phyloP scores from a whole-genome alignment of 1,140 invertebrate species.

The Dreissena polymorpha region DNA sequence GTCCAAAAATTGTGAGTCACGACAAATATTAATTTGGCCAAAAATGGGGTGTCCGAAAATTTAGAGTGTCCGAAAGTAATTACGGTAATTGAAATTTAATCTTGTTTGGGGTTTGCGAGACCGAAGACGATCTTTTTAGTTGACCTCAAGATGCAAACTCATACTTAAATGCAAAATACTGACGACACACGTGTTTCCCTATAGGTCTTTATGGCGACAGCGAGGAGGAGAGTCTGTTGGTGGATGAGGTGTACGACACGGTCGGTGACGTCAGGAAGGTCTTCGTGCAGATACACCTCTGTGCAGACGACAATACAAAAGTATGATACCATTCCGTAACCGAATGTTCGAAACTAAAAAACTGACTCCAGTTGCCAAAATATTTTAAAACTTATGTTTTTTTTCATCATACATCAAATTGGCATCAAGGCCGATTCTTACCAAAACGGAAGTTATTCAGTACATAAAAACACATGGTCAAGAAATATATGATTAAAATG shows the following conservation, averaged over 20 bases:
- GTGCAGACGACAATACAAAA: constrained; percentile 8
- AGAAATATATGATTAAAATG: too few relatives aligned
- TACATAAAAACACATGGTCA: too few relatives aligned
- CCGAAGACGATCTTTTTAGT: not conserved
- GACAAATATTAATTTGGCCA: not conserved
- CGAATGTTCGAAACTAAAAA: too few relatives aligned
- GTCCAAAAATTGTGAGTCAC: too few relatives aligned
- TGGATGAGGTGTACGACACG: constrained; percentile 40
- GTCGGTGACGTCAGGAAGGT: constrained; percentile 29
- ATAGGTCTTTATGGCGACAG: constrained; percentile 6
- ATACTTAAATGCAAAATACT: not conserved
- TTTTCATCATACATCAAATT: too few relatives aligned
- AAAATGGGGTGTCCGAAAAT: not conserved
- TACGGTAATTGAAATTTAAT: not conserved
- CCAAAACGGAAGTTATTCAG: too few relatives aligned
- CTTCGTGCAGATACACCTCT: constrained; percentile 17
- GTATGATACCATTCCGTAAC: not conserved
- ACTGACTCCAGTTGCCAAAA: too few relatives aligned
- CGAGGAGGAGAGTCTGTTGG: constrained; percentile 16
- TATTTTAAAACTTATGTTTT: too few relatives aligned
- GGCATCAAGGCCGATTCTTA: too few relatives aligned
- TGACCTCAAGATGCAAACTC: not conserved
- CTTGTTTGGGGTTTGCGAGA: not conserved
- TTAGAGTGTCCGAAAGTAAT: not conserved
- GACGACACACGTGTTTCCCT: not conserved